Conservation (phyloP, 2,797 vertebrate species). For the Labeo calbasu region DNA sequence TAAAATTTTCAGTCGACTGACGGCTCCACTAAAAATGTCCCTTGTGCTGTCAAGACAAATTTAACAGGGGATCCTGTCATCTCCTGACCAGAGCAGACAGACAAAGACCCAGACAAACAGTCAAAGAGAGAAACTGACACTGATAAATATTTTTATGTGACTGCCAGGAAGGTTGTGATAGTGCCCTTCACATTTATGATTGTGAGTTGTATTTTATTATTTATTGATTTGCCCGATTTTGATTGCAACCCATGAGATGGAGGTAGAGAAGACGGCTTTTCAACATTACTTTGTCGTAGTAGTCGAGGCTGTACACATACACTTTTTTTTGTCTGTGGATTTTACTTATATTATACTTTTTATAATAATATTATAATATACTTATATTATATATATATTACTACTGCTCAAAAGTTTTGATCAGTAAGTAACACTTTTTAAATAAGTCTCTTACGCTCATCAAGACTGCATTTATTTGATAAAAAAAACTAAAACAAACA, state of each 20-base stretch:
- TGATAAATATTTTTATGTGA: conserved; percentile 39
- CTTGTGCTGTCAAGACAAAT: conserved; percentile 34
- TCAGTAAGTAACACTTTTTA: too few species aligned
- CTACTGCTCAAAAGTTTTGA: too few species aligned
- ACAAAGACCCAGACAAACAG: neutral
- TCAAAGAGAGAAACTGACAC: conserved; percentile 17
- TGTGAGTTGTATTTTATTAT: conserved; percentile 24
- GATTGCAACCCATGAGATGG: conserved; percentile 19
- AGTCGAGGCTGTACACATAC: neutral
- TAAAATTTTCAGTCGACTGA: neutral
- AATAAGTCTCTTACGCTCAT: too few species aligned
- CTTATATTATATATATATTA: too few species aligned
- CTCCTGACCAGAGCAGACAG: conserved; percentile 34
- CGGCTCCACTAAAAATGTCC: conserved; percentile 1
- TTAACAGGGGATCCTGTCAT: conserved; percentile 29
- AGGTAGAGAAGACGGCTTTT: conserved; percentile 17
- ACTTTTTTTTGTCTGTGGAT: neutral
- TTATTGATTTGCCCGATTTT: conserved; percentile 31
- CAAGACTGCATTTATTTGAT: too few species aligned
- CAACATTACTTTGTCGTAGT: conserved; percentile 32
- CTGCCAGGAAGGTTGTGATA: conserved; percentile 25
- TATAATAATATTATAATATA: too few species aligned
- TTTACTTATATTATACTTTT: too few species aligned
- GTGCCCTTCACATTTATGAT: conserved; percentile 12
- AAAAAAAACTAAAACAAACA: too few species aligned